Conservation (phyloP, 1,140 invertebrate genomes). For the Contarinia nasturtii region DNA sequence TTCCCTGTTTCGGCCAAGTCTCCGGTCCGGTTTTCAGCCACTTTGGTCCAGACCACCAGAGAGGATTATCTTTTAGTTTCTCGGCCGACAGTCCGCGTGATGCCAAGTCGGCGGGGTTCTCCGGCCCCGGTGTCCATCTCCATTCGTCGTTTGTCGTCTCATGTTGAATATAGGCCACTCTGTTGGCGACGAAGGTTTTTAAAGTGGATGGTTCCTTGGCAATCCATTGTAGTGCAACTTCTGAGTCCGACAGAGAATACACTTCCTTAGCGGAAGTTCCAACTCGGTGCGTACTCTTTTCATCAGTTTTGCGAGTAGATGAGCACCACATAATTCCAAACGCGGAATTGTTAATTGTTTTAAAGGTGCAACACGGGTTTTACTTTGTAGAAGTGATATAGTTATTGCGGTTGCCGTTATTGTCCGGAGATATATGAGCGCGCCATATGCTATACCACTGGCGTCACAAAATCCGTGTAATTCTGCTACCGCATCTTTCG, state of each 20-base stretch:
- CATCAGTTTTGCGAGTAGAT: slow-evolving; percentile 5
- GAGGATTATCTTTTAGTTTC: too few species aligned
- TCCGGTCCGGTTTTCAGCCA: too few species aligned
- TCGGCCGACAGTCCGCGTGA: too few species aligned
- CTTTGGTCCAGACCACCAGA: too few species aligned
- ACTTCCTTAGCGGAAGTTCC: background rate
- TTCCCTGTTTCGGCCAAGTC: too few species aligned
- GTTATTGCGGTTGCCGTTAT: slow-evolving; percentile 1
- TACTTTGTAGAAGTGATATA: slow-evolving; percentile 2
- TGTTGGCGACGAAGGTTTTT: too few species aligned
- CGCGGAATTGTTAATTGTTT: slow-evolving; percentile 5
- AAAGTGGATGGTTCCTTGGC: too few species aligned
- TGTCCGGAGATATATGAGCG: slow-evolving; percentile 16
- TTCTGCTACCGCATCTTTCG: slow-evolving; percentile 2
- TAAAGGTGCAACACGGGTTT: slow-evolving; percentile 6
- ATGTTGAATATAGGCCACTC: too few species aligned
- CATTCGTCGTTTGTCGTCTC: too few species aligned
- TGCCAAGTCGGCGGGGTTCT: too few species aligned
- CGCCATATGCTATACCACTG: slow-evolving; percentile 14
- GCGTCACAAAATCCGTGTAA: slow-evolving; percentile 19
- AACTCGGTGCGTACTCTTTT: background rate
- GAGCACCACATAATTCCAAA: slow-evolving; percentile 7
- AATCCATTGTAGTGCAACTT: too few species aligned
- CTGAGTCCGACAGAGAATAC: background rate
- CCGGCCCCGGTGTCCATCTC: too few species aligned